Percentiles rank a stretch among this genome's conserved stretches.
Evolutionary conservation across 2,113 vertebrate species (phyloP).

Genomic region (Clarias gariepinus): DNA sequence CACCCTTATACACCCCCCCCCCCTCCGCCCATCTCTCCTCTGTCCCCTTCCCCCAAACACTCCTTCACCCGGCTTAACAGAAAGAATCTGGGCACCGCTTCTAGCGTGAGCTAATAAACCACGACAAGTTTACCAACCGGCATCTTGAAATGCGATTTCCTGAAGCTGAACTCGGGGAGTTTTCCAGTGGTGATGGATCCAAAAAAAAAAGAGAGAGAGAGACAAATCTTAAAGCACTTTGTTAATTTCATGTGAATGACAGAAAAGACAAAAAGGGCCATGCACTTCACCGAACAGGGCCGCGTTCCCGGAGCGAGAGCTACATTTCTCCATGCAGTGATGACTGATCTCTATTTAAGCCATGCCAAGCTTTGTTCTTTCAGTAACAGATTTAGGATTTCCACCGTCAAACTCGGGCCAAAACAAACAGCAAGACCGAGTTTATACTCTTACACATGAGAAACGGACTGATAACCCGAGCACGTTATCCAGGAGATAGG

Average conservation of each 20-base stretch:
- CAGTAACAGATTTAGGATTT: conserved; percentile 39
- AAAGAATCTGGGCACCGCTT: conserved; percentile 15
- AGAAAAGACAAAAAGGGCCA: conserved; percentile 6
- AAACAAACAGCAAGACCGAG: neutral
- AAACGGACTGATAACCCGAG: neutral
- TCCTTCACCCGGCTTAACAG: conserved; percentile 1
- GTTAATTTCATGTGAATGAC: conserved; percentile 33
- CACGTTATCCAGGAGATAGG: neutral
- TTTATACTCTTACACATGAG: neutral
- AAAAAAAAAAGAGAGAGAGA: too few species aligned
- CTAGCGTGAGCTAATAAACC: conserved; percentile 27
- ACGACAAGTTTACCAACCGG: conserved; percentile 29
- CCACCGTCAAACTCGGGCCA: neutral
- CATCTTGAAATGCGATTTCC: conserved; percentile 41
- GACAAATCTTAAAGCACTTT: neutral
- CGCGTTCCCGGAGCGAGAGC: conserved; percentile 17
- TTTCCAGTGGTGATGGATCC: conserved; percentile 16
- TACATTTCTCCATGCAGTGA: conserved; percentile 1
- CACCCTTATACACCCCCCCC: neutral
- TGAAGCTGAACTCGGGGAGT: conserved; percentile 27
- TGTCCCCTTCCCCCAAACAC: neutral
- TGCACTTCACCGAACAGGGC: neutral
- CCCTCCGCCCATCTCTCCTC: neutral
- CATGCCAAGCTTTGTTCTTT: conserved; percentile 39
- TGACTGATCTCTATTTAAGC: conserved; percentile 35